Evolutionary conservation across 2,888 invertebrate species (phyloP).

Genomic region (Hecatera dysodea): DNA sequence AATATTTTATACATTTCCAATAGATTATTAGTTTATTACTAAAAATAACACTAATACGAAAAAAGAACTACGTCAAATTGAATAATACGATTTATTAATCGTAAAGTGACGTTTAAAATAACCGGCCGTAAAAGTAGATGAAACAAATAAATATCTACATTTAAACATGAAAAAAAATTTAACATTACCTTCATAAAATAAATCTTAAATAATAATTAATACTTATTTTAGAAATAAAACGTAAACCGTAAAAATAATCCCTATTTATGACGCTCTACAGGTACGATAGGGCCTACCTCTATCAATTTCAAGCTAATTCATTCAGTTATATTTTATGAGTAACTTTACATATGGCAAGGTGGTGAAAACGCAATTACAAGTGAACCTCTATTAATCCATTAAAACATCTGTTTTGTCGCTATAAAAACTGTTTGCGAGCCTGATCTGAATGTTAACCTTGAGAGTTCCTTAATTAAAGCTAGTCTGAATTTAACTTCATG

Average conservation of each 20-base stretch:
- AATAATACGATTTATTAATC: not conserved
- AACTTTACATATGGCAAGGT: constrained; percentile 8
- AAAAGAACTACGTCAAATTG: not conserved
- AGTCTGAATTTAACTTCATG: too few species aligned
- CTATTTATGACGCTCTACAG: constrained; percentile 3
- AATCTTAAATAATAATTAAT: constrained; percentile 4
- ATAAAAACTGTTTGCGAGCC: not conserved
- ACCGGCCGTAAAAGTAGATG: not conserved
- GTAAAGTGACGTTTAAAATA: not conserved
- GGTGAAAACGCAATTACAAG: constrained; percentile 11
- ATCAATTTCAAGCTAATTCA: not conserved
- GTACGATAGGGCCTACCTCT: not conserved
- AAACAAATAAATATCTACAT: constrained; percentile 18
- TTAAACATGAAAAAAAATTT: constrained; percentile 1
- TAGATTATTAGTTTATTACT: not conserved
- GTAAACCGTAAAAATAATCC: not conserved
- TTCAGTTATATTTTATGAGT: constrained; percentile 1
- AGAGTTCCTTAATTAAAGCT: not conserved
- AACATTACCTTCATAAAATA: not conserved
- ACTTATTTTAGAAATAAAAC: not conserved
- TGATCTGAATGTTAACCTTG: constrained; percentile 9
- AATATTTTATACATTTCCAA: not conserved
- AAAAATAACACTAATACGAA: not conserved
- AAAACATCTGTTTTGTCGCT: constrained; percentile 4
- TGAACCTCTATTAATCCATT: constrained; percentile 10